Evolutionary conservation across 1,140 invertebrate genomes (phyloP), one percentile per base, ranked within the genome.

Genomic region (Drosophila navojoa): DNA sequence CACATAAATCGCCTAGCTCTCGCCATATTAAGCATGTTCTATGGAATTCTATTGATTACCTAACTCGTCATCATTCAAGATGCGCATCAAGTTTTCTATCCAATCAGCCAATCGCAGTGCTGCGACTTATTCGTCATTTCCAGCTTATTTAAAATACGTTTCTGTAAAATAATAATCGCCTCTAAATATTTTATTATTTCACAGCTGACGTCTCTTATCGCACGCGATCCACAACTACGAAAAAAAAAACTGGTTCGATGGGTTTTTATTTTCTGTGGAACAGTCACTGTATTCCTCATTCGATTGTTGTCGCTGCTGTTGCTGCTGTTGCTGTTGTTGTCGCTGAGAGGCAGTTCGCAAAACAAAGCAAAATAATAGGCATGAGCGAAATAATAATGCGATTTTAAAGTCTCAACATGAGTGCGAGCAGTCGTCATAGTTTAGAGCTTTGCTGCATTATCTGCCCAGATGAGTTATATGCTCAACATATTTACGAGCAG

Each of bases 401-500:
- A 70, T 32, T 69, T 87, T 61, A 81, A 79, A 67, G 76, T 29
- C 61, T 27, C 49, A 44, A 38, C 53, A 35, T 35, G 52, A 52
- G 35, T 32, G 22, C 19, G 13, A 38, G 60, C 57, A 15, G 22
- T 40, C 35, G 35, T 38, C 44, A 25, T 62, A 79, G 64, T 76
- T 82, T 62, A 81, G 78, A 81, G 81, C 77, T 86, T 72, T 64
- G 62, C 40, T n/a, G 67, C 81, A 77, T 81, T 85, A 85, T 86
- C 81, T 72, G 70, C 45, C 60, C 75, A 70, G 47, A 81, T 81
- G 75, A 81, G 67, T 81, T 85, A 81, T 78, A 78, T 81, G 80
- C 63, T 62, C 78, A 59, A 68, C 81, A 78, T 86, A 87, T 85
- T 85, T 85, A 78, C 81, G 80, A 69, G 74, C 70, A 74, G 77